Base-by-base conservation (phyloP, 2,888 invertebrate species). In the Drosophila gaucha region DNA sequence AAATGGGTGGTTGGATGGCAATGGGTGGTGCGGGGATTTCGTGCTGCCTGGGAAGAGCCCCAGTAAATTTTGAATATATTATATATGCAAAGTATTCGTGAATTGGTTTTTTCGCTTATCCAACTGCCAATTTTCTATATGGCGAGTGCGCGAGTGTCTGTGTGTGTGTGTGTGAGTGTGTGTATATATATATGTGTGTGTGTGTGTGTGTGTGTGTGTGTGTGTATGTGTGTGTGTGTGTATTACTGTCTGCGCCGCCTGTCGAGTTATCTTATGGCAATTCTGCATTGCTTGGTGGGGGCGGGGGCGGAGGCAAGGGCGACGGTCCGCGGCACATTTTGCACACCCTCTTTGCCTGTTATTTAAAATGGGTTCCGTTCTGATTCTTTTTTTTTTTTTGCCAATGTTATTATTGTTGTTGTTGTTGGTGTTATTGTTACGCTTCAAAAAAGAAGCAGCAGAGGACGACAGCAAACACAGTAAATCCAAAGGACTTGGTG, bases 71-170 rank as follows among this genome's bases (percentile, higher is more conserved):
- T 71, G 90, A 89, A 91, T 90, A 91, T 88, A 90, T 91, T 89
- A 89, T 90, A 88, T 89, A 91, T 90, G 90, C 90, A 90, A 91
- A 90, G 90, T 90, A 90, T 91, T 91, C 91, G 90, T 90, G 91
- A 91, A 91, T 91, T 91, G 91, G 90, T 90, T 91, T 91, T 89
- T 87, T 89, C 86, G 87, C 89, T 89, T 89, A 89, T 86, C 87
- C 88, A 89, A 84, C 82, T 90, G 86, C 90, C 85, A 86, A 86
- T 89, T 90, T 89, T 87, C 73, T 82, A 74, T 75, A 89, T 78
- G 82, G 63, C 68, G 56, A 66, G 58, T 64, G 51, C 67, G 63
- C 74, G 59, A 71, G 36, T 70, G 57, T 67, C 59, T 69, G 64
- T 71, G 52, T 31, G 30, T 58, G 39, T 56, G 35, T 50, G 18